Base-by-base conservation (phyloP, 2,113 vertebrate genomes). In the Chaenogobius annularis region DNA sequence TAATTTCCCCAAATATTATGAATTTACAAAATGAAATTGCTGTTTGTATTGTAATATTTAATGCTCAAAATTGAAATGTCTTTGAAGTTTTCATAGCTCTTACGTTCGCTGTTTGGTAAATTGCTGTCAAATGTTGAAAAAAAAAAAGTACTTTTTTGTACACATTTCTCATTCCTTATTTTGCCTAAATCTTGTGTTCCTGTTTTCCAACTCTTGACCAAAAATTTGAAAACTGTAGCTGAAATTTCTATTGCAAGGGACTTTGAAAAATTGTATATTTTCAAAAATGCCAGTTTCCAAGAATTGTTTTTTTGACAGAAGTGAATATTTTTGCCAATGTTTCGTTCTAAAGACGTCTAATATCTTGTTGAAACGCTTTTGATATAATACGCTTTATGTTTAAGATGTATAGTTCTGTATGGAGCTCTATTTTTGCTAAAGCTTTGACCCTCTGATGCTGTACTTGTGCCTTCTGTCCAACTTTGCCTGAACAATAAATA, bases 391-490 rank as follows among this genome's bases (percentile, higher is more conserved):
- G 89, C 82, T 81, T 71, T 52, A 26, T 77, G 20, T 83, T 77
- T 87, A 86, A 74, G 70, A 66, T 85, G 67, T 87, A 85, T 76
- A 84, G 85, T 84, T 84, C 66, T 84, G 87, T 85, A 87, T 83
- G 77, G 82, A 91, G 59, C 37, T 91, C 85, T 92, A 90, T 92
- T 90, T 91, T 91, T 90, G 80, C 83, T 56, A 87, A 80, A 82
- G 75, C 78, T 63, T 40, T 63, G 35, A 61, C 61, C 35, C 37
- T 63, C 35, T n/a, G 35, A 63, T 12, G 61, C 61, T 63, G 61
- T 63, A 20, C 35, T 19, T 43, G 61, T 63, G 61, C 61, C 61
- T 63, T 63, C 35, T 63, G 35, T 61, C 23, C 7, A 26, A 22
- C 56, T 59, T 59, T 31, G 35, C 26, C 26, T 61, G 22, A 63